Evolutionary conservation across 2,888 invertebrate genomes (phyloP).

Genomic region (Acanthoscelides obtectus): DNA sequence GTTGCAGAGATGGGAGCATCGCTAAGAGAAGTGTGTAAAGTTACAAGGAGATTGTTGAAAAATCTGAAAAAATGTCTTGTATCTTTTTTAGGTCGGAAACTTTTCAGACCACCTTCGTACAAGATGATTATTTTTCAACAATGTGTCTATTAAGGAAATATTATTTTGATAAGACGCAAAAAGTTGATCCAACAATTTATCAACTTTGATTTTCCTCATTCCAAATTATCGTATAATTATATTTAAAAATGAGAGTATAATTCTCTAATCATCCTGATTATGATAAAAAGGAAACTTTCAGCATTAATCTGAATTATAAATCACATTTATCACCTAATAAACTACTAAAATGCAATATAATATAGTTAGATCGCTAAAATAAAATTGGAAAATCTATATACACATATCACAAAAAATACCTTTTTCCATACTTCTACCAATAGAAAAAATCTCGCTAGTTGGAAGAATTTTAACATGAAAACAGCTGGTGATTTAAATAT

Average conservation of each 20-base stretch:
- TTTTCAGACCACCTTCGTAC: too few relatives aligned
- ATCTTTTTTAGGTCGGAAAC: too few relatives aligned
- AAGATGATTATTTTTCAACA: background rate
- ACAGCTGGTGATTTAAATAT: background rate
- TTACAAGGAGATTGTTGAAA: too few relatives aligned
- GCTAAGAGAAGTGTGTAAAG: too few relatives aligned
- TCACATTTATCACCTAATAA: background rate
- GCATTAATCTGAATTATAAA: background rate
- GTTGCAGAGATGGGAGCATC: too few relatives aligned
- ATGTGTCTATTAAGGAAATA: background rate
- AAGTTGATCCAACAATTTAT: background rate
- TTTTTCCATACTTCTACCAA: background rate
- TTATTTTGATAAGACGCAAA: background rate
- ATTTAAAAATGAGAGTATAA: background rate
- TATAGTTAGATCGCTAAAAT: background rate
- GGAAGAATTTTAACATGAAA: constrained; percentile 1
- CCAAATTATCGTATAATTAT: background rate
- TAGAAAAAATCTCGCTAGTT: background rate
- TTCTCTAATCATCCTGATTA: background rate
- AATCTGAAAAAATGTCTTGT: too few relatives aligned
- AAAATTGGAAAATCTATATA: background rate
- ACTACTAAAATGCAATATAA: background rate
- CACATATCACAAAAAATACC: background rate
- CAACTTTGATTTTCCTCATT: background rate
- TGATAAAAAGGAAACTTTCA: background rate